phyloP scores from a whole-genome alignment of 2,113 vertebrate genomes.

The Etia nguti region DNA sequence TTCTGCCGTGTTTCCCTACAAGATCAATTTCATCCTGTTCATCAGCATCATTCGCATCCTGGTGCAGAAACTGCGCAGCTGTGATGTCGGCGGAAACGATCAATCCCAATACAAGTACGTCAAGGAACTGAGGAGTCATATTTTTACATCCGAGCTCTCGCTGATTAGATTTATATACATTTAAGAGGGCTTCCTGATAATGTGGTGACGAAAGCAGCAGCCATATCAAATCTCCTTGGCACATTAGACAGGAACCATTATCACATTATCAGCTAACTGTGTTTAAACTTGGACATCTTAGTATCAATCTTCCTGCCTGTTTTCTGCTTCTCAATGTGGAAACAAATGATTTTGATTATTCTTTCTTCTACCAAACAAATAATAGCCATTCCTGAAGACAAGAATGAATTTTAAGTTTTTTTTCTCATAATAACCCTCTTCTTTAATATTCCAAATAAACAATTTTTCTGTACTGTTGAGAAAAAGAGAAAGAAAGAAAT shows the following conservation, averaged over 20 bases:
- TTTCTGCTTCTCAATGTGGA: neutral
- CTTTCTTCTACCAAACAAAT: neutral
- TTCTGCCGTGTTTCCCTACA: neutral
- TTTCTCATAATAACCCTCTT: neutral
- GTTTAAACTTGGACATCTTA: neutral
- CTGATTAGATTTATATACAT: neutral
- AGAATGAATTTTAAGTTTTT: neutral
- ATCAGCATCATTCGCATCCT: constrained; percentile 94
- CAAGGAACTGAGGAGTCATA: neutral
- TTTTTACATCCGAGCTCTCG: neutral
- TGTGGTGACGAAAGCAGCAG: neutral
- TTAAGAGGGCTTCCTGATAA: neutral
- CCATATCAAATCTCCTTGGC: neutral
- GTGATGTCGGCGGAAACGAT: constrained; percentile 84
- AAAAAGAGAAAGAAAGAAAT: neutral
- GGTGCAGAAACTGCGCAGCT: constrained; percentile 92
- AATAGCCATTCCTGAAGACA: neutral
- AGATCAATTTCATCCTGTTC: constrained; percentile 94
- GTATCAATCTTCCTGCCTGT: neutral
- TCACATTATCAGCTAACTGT: neutral
- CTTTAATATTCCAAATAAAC: neutral
- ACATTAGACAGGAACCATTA: neutral
- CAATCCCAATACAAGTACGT: constrained; percentile 66
- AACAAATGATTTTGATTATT: neutral
- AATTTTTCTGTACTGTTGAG: neutral